Conservation (phyloP, 2,113 vertebrate species). For the Synodontis membranacea region DNA sequence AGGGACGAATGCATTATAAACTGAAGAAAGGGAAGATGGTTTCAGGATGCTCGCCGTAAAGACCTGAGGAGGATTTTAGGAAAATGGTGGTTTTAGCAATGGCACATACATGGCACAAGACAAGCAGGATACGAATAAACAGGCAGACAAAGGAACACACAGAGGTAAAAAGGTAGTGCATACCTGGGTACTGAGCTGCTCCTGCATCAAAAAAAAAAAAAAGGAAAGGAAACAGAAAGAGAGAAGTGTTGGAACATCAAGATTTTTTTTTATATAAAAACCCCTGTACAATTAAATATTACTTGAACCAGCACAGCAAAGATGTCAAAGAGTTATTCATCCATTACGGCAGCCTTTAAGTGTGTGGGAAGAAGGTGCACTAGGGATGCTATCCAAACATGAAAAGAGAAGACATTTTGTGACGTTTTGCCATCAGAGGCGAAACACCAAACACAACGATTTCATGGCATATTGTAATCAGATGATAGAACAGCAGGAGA, state of each 20-base stretch:
- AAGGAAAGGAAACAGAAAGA: slow-evolving; percentile 31
- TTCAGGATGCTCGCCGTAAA: slow-evolving; percentile 9
- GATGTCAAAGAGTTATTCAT: slow-evolving; percentile 26
- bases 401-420: slow-evolving; percentile 13
- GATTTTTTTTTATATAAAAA: slow-evolving; percentile 16
- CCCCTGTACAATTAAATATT: slow-evolving; percentile 10
- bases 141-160: slow-evolving; percentile 7
- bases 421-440: slow-evolving; percentile 56
- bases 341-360: slow-evolving; percentile 29
- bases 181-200: slow-evolving; percentile 76
- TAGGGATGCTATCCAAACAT: background rate
- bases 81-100: slow-evolving; percentile 10
- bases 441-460: background rate
- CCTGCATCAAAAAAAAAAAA: slow-evolving; percentile 60
- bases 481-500: slow-evolving; percentile 31
- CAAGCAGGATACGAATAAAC: background rate
- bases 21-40: slow-evolving; percentile 28
- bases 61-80: background rate
- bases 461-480: slow-evolving; percentile 28
- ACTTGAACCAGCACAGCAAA: slow-evolving; percentile 24
- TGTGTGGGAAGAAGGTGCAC: background rate
- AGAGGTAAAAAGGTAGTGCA: slow-evolving; percentile 44
- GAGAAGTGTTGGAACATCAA: slow-evolving; percentile 35
- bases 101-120: background rate
- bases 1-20: slow-evolving; percentile 27